These are phyloP conservation scores for Drosophila suboccidentalis DNA, from an alignment of 2,888 invertebrate species.

Conservation along the genomic window DNA sequence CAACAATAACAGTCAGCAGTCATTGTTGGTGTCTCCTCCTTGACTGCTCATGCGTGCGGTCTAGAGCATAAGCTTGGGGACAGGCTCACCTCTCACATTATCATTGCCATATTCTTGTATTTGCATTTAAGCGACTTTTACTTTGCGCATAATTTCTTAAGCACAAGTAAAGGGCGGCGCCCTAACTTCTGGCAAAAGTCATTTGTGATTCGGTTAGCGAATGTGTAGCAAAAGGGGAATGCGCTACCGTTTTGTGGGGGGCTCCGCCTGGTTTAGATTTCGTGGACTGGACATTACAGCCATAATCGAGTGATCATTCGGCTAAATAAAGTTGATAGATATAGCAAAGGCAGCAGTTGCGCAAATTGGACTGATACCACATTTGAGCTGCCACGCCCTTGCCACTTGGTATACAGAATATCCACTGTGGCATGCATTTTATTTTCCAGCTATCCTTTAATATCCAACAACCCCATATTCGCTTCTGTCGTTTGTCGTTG, in stretches of 20 bases:
- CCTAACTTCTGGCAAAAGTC: not conserved
- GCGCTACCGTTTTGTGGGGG: not conserved
- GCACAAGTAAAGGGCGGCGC: constrained; percentile 20
- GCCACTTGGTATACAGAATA: not conserved
- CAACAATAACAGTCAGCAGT: constrained; percentile 29
- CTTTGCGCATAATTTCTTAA: constrained; percentile 73
- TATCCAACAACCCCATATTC: constrained; percentile 11
- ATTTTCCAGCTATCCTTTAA: not conserved
- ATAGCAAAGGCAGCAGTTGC: constrained; percentile 1
- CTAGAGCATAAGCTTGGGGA: not conserved
- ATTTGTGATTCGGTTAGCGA: constrained; percentile 14
- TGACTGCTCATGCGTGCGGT: not conserved
- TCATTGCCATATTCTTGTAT: constrained; percentile 34
- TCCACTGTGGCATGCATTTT: not conserved
- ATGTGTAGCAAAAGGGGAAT: not conserved
- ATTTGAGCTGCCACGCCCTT: not conserved
- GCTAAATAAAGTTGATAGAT: constrained; percentile 12
- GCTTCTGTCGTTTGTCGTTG: constrained; percentile 28
- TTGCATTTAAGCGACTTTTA: constrained; percentile 72
- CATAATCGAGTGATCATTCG: constrained; percentile 22
- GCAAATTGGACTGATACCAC: not conserved
- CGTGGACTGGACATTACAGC: not conserved
- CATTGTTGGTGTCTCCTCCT: not conserved
- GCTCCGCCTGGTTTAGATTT: not conserved
- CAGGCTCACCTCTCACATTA: constrained; percentile 15